Base-by-base conservation (phyloP, 1,140 invertebrate genomes). In the Eubasilissa regina region DNA sequence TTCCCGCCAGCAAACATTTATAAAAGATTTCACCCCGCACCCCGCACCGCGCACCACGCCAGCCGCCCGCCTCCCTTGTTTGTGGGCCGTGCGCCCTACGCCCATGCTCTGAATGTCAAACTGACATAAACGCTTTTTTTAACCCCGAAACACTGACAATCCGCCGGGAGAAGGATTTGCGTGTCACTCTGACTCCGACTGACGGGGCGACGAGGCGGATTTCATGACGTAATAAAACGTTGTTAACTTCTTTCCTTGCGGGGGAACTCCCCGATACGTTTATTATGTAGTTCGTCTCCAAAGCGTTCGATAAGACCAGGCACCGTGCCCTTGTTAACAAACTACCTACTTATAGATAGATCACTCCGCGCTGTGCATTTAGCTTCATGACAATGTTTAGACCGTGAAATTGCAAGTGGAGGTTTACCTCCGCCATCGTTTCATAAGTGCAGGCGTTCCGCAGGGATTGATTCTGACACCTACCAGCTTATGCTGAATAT, bases 41-140 rank as follows among this genome's bases (percentile, higher is more conserved):
- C 45, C 17, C 15, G 43, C 66, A 17, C 15, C 15, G 43, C 43
- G 25, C 11, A 0, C 64, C 64, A 25, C 55, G 9, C 55, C 8
- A 8, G 8, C 25, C 21, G 3, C 35, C 21, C 60, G 0, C 25
- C 25, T 1, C 35, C 13, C 3, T 0, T 0, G n/a, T 25, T 12
- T 15, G 10, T 8, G 17, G n/a, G 21, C n/a, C 60, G 21, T 43
- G 35, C 25, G 35, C n/a, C n/a, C n/a, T n/a, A n/a, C n/a, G 25
- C 25, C 45, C 45, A 25, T 15, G 66, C 43, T 48, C 15, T 35
- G 75, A 77, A 77, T 77, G 75, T 66, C 75, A 77, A 77, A 68
- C 43, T 77, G 75, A 70, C 62, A 77, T 70, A 68, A 77, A 56
- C 75, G 75, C 17, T 77, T 75, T 77, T 77, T 77, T 68, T 68